A percentile compares a stretch with the other conserved stretches of the same genome.
phyloP scores from a whole-genome alignment of 2,888 invertebrate genomes.

The Meiosimyza platycephala region DNA sequence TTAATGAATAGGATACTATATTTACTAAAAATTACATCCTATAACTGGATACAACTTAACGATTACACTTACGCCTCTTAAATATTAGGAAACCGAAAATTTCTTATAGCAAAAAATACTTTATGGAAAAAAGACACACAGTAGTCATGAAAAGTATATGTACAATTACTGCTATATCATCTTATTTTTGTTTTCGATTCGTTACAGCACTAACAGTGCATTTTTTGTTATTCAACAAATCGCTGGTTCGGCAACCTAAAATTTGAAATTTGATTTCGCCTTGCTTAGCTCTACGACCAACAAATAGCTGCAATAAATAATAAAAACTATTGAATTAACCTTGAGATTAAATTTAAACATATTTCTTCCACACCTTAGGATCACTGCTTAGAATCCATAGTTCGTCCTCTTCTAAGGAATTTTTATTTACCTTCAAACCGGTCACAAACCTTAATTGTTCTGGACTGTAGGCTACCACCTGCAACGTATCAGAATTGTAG shows the following conservation, averaged over 20 bases:
- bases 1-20: too few species aligned
- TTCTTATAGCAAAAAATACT: too few species aligned
- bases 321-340: background rate
- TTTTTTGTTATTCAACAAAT: conserved; percentile 55
- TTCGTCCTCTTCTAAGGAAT: conserved; percentile 71
- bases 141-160: background rate
- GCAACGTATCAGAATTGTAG: conserved; percentile 69
- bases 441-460: conserved; percentile 79
- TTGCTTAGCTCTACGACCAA: conserved; percentile 42
- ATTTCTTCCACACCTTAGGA: conserved; percentile 49
- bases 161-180: background rate
- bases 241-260: conserved; percentile 68
- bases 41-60: too few species aligned
- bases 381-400: conserved; percentile 73
- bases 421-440: conserved; percentile 77
- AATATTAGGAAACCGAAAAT: too few species aligned
- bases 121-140: too few species aligned
- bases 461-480: conserved; percentile 70
- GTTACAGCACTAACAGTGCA: conserved; percentile 55
- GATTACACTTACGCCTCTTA: too few species aligned
- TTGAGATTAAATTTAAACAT: background rate
- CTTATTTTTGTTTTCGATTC: background rate
- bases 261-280: conserved; percentile 77
- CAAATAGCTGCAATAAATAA: conserved; percentile 47
- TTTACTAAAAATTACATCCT: too few species aligned